Base-by-base conservation (phyloP, 2,113 vertebrate species). In the Scomber scombrus region DNA sequence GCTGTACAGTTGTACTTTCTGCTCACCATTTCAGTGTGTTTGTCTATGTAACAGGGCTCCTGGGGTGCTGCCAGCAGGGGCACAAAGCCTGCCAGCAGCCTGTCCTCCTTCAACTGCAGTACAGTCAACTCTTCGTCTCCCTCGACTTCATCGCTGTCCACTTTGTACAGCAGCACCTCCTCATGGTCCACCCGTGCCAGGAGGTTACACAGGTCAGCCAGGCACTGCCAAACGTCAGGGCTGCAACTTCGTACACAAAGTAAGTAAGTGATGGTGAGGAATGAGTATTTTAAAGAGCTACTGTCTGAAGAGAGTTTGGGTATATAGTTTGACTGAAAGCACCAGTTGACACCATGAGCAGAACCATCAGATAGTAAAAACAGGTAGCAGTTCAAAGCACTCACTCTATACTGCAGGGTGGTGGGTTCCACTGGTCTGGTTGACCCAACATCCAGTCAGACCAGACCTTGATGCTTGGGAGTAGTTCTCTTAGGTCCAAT, bases 381-480 rank as follows among this genome's bases (percentile, higher is more conserved):
- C 0, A 40, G 34, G 34, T 40, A 40, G 9, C 7, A 40, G 8
- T 7, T 40, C 34, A 40, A 12, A 73, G 16, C 11, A 85, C 94
- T 91, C 50, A 95, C 95, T 94, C 89, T 31, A 94, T 78, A 65
- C 92, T 92, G 15, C 91, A 96, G 0, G 98, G 98, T 11, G 98
- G 97, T 71, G 98, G 98, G 86, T 99, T 99, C 98, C 98, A 99
- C 83, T 96, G 96, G 58, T 97, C 97, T 1, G 97, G 96, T 81
- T 99, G 96, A 55, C 97, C 97, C 15, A 99, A 95, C 98, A 99
- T 99, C 98, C 98, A 99, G 86, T 99, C 98, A 0, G 98, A 99
- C 98, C 98, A 99, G 61, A 99, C 96, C 90, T 99, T 99, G 84
- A 99, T 96, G 49, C 96, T 97, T 81, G 98, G 98, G 13, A 99